Conservation (phyloP, 2,113 vertebrate species). For the Columba janthina region DNA sequence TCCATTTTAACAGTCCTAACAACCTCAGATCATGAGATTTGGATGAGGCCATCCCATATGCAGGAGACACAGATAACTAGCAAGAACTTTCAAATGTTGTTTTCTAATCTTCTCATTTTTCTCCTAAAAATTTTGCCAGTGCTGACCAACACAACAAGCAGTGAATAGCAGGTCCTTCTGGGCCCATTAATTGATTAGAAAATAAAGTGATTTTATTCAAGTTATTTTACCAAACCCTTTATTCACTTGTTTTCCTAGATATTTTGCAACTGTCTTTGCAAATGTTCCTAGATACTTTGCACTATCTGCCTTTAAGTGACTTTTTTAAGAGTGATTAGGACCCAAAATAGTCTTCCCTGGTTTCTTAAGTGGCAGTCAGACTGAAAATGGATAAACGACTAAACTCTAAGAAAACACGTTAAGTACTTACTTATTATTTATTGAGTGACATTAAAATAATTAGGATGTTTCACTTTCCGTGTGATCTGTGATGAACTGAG, state of each 20-base stretch:
- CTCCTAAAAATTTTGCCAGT: background rate
- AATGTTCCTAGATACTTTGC: background rate
- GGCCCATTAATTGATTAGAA: background rate
- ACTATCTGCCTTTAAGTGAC: background rate
- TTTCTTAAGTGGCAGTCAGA: background rate
- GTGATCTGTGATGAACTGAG: background rate
- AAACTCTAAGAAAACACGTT: background rate
- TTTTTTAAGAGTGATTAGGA: background rate
- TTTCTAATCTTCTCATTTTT: background rate
- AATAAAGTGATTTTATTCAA: conserved; percentile 20
- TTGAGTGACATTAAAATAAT: background rate
- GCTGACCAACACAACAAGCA: background rate
- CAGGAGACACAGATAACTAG: background rate
- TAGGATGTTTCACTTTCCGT: background rate
- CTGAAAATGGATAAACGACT: background rate
- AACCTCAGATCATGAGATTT: background rate
- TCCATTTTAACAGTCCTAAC: conserved; percentile 40
- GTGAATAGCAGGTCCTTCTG: background rate
- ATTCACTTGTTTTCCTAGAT: conserved; percentile 4
- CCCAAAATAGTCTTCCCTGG: background rate
- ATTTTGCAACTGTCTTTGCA: background rate
- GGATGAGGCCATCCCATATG: conserved; percentile 18
- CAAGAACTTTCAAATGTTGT: background rate
- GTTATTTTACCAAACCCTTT: background rate
- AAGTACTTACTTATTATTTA: background rate